Base-by-base conservation (phyloP, 2,113 vertebrate species). In the Lynx canadensis region DNA sequence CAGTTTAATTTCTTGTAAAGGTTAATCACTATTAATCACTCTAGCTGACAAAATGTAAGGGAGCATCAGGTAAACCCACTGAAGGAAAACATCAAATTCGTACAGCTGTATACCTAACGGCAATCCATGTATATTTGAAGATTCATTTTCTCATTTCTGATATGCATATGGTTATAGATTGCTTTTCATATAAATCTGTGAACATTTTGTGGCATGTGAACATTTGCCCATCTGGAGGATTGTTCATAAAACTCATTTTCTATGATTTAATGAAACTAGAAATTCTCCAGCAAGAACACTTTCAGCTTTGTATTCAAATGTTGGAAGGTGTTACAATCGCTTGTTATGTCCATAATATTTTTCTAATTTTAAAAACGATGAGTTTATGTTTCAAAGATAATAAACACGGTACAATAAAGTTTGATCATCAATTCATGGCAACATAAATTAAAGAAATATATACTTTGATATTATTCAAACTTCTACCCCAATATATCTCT, bases 221-320 rank as follows among this genome's bases (percentile, higher is more conserved):
- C 89, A 98, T 98, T 98, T 98, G 97, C 97, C 98, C 98, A 98
- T 98, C 98, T 99, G 99, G 97, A 98, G 91, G 90, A 97, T 96
- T 98, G 98, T 98, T 98, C 97, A 96, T 98, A 98, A 99, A 98
- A 98, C 95, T 98, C 91, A 98, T 99, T 98, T 98, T 79, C 96
- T 95, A 23, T 98, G 98, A 99, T 98, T 98, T 99, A 98, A 74
- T 97, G 97, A 93, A 82, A 87, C 63, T 97, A 93, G 73, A 79
- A 98, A 81, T 45, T 91, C 71, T 97, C 5, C 36, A 98, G 92
- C 85, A 89, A 98, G 97, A 98, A 97, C 55, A 82, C 57, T 60
- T 98, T 98, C 92, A 97, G 57, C 96, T 97, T 98, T 98, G 89
- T 89, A 93, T 97, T 97, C 96, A 93, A 97, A 98, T 31, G 73